phyloP scores from a whole-genome alignment of 2,113 vertebrate genomes.

The Calidris pugnax region DNA sequence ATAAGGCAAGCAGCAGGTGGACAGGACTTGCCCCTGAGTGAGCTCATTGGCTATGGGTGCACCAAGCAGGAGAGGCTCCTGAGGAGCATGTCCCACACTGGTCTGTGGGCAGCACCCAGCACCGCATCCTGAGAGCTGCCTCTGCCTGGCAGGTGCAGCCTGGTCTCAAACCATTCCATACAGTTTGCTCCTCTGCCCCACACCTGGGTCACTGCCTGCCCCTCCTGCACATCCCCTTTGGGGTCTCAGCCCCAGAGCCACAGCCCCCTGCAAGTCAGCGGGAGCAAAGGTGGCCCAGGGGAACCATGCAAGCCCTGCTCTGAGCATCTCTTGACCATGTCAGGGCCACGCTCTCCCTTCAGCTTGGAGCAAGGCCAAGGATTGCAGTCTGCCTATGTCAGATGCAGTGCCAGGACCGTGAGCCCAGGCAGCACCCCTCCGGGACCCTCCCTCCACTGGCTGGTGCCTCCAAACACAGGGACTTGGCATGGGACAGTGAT shows the following conservation, averaged over 20 bases:
- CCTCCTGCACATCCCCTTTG: not conserved
- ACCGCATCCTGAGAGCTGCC: not conserved
- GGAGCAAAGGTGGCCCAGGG: not conserved
- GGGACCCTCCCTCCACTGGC: not conserved
- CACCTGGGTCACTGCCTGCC: accelerated
- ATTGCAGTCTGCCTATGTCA: not conserved
- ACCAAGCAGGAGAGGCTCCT: not conserved
- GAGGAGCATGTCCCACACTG: accelerated
- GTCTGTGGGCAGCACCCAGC: not conserved
- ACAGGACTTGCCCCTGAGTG: not conserved
- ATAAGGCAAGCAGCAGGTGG: not conserved
- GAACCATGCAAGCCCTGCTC: accelerated
- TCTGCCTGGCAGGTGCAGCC: not conserved
- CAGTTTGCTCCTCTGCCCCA: not conserved
- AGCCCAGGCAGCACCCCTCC: not conserved
- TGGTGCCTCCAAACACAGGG: not conserved
- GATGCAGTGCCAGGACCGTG: not conserved
- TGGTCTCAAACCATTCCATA: not conserved
- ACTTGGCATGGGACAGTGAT: not conserved
- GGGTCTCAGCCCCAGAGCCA: not conserved
- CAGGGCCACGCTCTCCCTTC: not conserved
- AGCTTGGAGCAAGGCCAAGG: not conserved
- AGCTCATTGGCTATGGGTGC: not conserved
- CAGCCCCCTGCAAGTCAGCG: not conserved
- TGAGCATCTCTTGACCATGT: not conserved